These are phyloP conservation scores for Sardina pilchardus DNA, from an alignment of 2,113 vertebrate genomes.

Conservation along the genomic window DNA sequence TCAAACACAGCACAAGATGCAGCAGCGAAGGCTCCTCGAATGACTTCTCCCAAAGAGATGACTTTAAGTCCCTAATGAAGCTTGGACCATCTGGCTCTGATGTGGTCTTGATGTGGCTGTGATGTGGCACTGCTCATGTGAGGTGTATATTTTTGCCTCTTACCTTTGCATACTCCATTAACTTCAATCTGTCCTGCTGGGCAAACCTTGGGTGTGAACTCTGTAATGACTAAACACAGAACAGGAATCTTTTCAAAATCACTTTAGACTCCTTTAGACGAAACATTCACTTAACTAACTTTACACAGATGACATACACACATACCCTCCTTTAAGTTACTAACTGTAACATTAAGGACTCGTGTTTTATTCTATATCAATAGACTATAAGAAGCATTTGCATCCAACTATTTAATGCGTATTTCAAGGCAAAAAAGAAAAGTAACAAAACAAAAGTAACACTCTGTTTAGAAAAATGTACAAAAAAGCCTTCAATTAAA, in stretches of 20 bases:
- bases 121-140: neutral
- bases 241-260: neutral
- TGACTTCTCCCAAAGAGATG: neutral
- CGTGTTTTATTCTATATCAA: neutral
- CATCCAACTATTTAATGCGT: too few species aligned
- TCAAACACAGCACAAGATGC: neutral
- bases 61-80: neutral
- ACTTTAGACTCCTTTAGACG: neutral
- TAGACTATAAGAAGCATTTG: too few species aligned
- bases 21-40: too few species aligned
- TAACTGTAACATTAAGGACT: neutral
- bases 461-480: too few species aligned
- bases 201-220: constrained; percentile 60
- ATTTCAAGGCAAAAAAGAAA: too few species aligned
- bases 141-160: constrained; percentile 19
- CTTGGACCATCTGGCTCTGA: too few species aligned
- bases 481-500: too few species aligned
- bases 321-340: neutral
- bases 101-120: too few species aligned
- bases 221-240: constrained; percentile 56
- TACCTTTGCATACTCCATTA: constrained; percentile 68
- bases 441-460: too few species aligned
- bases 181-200: constrained; percentile 64
- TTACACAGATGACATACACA: neutral
- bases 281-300: neutral